These are phyloP conservation scores for Brachystomella parvula DNA, from an alignment of 1,140 invertebrate species.

Conservation along the genomic window DNA sequence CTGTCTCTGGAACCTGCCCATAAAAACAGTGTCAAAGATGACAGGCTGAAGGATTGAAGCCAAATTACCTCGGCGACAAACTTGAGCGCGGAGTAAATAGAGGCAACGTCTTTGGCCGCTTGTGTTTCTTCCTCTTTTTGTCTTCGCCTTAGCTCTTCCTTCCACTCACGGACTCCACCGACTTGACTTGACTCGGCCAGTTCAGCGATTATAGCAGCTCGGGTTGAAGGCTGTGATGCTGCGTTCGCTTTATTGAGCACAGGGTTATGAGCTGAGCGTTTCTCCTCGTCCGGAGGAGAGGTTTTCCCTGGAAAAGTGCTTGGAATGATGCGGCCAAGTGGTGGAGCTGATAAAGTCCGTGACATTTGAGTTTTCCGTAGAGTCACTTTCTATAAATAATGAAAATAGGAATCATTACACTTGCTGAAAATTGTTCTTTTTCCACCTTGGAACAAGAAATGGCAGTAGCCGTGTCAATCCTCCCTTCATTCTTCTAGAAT, in stretches of 20 bases:
- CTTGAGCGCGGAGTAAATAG: conserved; percentile 33
- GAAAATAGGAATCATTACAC: no score
- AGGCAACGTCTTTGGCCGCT: conserved; percentile 31
- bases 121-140: conserved; percentile 34
- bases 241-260: no score
- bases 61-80: conserved; percentile 33
- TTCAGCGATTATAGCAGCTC: conserved; percentile 35
- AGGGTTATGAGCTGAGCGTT: no score
- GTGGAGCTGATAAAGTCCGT: conserved; percentile 34
- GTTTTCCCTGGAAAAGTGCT: background rate
- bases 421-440: no score
- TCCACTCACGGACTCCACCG: conserved; percentile 37
- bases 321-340: conserved; percentile 31
- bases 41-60: background rate
- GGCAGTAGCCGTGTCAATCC: no score
- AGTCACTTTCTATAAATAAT: conserved; percentile 34
- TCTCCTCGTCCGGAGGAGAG: background rate
- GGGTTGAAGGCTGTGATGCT: background rate
- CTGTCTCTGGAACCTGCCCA: conserved; percentile 73
- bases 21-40: background rate
- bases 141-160: conserved; percentile 34
- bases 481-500: no score
- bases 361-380: conserved; percentile 34
- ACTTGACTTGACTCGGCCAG: conserved; percentile 36
- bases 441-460: no score